A percentile compares a stretch with the other conserved stretches of the same genome.
phyloP scores from a whole-genome alignment of 2,113 vertebrate species.

The Ailuropoda melanoleuca region DNA sequence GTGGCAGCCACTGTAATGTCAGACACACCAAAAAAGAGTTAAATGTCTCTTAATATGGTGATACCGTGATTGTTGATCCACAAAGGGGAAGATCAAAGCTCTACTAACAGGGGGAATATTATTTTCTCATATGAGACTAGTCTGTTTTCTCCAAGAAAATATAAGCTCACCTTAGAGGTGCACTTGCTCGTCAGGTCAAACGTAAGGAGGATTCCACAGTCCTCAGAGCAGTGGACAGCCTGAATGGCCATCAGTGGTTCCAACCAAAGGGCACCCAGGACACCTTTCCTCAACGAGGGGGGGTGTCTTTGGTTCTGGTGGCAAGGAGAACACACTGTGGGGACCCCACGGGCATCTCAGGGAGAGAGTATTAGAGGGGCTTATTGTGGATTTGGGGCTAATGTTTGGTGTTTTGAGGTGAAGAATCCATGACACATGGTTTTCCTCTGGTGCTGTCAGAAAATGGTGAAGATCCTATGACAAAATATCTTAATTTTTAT shows the following conservation, averaged over 20 bases:
- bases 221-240: accelerated
- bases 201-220: not conserved
- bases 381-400: not conserved
- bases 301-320: no score
- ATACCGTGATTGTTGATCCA: not conserved
- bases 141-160: not conserved
- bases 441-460: not conserved
- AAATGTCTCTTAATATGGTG: not conserved
- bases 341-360: accelerated
- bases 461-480: not conserved
- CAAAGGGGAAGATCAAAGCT: not conserved
- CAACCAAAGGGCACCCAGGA: not conserved
- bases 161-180: not conserved
- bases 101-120: not conserved
- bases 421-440: not conserved
- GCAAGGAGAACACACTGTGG: accelerated
- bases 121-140: not conserved
- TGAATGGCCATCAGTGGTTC: not conserved
- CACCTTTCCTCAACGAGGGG: not conserved
- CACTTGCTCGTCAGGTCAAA: not conserved
- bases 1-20: not conserved
- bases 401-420: not conserved
- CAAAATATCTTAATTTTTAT: not conserved
- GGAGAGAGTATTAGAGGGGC: not conserved
- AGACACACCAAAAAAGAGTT: not conserved